Evolutionary conservation across 2,888 invertebrate genomes (phyloP), one percentile per base, ranked within the genome.

Genomic region (Stenotaenia linearis): DNA sequence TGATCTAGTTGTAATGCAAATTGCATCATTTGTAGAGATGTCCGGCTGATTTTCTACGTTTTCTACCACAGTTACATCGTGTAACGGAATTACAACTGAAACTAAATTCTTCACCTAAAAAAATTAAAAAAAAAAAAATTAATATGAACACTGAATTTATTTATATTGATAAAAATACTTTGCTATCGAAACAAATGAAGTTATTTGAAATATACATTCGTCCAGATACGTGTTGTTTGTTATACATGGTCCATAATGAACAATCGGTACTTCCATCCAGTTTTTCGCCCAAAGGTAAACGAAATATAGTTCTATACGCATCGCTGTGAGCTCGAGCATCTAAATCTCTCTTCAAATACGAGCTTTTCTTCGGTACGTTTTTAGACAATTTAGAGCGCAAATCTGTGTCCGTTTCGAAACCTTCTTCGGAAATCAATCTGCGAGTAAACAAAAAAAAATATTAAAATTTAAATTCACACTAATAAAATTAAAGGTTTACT

Each of bases 321-420:
- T 97, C 97, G 23, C 97, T 97, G 84, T 97, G 93, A 81, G 95
- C 93, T 83, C 96, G 90, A 0, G 98, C 98, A 86, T 98, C 98
- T 82, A 99, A 88, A 87, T 98, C 98, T 81, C 98, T 90, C 86
- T 98, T 95, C 32, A 98, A 88, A 84, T 96, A 95, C 0, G 98
- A 96, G 0, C 93, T 90, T 85, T 95, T 95, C 86, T 94, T 96
- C 81, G 94, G 92, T 82, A 93, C 91, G 86, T 95, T 96, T 87
- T 93, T 95, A 84, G 93, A 91, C 82, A 35, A 10, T 88, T 96
- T 96, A 80, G 91, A 91, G 78, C 95, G 88, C 76, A 97, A 89
- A 75, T 95, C 92, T 84, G 92, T 92, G 85, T 98, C 97, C 85
- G 95, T 94, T 84, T 93, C 92, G 85, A 95, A 96, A 79, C 93